These are phyloP conservation scores for Eupeodes luniger DNA, from an alignment of 2,888 invertebrate species.

Conservation along the genomic window DNA sequence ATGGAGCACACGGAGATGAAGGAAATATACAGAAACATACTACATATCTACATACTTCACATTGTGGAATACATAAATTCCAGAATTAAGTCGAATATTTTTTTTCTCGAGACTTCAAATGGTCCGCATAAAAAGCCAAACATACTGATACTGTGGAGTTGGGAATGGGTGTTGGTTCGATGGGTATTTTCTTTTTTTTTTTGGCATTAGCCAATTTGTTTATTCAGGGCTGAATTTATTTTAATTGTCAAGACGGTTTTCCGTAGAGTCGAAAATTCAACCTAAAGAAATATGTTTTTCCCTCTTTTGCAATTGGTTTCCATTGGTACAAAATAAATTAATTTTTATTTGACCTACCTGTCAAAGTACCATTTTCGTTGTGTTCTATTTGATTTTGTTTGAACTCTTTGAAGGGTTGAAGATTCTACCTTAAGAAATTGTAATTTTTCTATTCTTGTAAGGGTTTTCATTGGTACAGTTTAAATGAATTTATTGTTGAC, in stretches of 20 bases:
- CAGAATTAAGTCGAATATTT: slow-evolving; percentile 41
- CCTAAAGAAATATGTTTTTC: too few species aligned
- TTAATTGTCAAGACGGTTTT: not conserved
- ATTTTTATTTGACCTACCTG: too few species aligned
- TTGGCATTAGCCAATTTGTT: not conserved
- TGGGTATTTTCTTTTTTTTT: slow-evolving; percentile 17
- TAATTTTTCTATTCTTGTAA: too few species aligned
- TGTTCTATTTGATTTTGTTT: too few species aligned
- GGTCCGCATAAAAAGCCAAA: slow-evolving; percentile 51
- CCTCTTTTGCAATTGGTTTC: too few species aligned
- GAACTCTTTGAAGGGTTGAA: too few species aligned
- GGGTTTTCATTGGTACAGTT: too few species aligned
- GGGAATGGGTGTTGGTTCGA: slow-evolving; percentile 47
- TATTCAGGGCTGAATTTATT: slow-evolving; percentile 27
- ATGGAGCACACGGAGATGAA: slow-evolving; percentile 13
- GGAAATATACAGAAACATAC: not conserved
- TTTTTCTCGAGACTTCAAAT: slow-evolving; percentile 27
- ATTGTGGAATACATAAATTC: slow-evolving; percentile 46
- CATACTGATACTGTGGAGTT: not conserved
- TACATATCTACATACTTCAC: not conserved
- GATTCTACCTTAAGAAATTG: too few species aligned
- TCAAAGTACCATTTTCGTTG: too few species aligned
- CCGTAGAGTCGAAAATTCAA: too few species aligned
- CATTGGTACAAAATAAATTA: too few species aligned
- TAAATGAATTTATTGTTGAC: too few species aligned